Base-by-base conservation (phyloP, 2,113 vertebrate genomes). In the Alethe diademata region DNA sequence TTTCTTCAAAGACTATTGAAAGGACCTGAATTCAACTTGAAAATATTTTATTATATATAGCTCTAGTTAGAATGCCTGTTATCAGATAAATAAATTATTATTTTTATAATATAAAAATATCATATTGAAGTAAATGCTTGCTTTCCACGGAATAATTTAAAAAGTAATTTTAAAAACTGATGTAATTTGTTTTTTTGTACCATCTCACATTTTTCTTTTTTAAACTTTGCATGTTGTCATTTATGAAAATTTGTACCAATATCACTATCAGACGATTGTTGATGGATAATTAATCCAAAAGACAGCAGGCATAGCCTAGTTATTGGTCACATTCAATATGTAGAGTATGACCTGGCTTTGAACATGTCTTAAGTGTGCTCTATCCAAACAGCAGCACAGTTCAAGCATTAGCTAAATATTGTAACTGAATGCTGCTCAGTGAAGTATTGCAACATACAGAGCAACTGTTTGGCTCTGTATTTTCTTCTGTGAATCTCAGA, bases 371-470 rank as follows among this genome's bases (percentile, higher is more conserved):
- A 58, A 58, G 8, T 48, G 22, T 10, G 6, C 6, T 70, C 17
- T 43, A 26, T 18, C 20, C 24, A 45, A 93, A 62, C 1, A 36
- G 9, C 9, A 74, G 5, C 18, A 43, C 9, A 38, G 9, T 50
- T 51, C 25, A 78, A 62, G 3, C 4, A 25, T 75, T 72, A 82
- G 33, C 31, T 43, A 36, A 78, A 29, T 64, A 25, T 24, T 71
- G 7, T 12, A 43, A 48, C 3, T 8, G 19, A 42, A 29, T 35
- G 3, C 7, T 89, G 16, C 19, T 69, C 24, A 69, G 15, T 2
- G 1, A 2, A 28, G 5, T n/a, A 18, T 35, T 33, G 14, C 23
- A 82, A 40, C 8, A 8, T 5, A 22, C 0, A 45, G 3, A 66
- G 2, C 29, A 82, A 33, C 22, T 1, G 0, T 40, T 51, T 53